Base-by-base conservation (phyloP, 2,888 invertebrate species). In the Zootermopsis nevadensis region DNA sequence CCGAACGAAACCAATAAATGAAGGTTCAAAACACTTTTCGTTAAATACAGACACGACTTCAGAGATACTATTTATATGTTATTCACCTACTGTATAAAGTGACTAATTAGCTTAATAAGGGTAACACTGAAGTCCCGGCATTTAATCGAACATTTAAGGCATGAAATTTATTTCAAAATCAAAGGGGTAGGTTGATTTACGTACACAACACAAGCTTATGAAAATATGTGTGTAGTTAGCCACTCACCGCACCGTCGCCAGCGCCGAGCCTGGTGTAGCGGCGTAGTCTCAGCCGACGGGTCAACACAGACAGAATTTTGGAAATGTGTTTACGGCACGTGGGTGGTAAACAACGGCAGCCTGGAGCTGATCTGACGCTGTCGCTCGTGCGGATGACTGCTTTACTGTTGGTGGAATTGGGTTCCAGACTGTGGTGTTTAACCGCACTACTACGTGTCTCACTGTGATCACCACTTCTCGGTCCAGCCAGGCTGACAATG, bases 291-390 rank as follows among this genome's bases (percentile, higher is more conserved):
- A 84, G 84, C 38, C 84, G 84, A 31, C 83, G 83, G 7, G 84
- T 66, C 82, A 84, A 79, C 83, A 84, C 83, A 66, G 83, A 80
- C 66, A 84, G 83, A 82, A 84, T 84, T 80, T 80, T 82, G 84
- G 83, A 69, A 82, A 83, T 38, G 74, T 80, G 80, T 53, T 72
- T 72, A 22, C 81, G 69, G 66, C 80, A 72, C 53, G 60, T 27
- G 12, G 76, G 79, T 15, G 79, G 80, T 72, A 74, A 74, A 80
- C 30, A 80, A 74, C 79, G 80, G 53, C 79, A 77, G 80, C 80
- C 72, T 60, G 60, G 30, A 27, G 76, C 69, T 77, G 79, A 72
- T 35, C 33, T 74, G 38, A 22, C 74, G 38, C 38, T 74, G 38
- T 60, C n/a, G n/a, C 24, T 53, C 2, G n/a, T 60, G 15, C 12